Base-by-base conservation (phyloP, 2,797 vertebrate species). In the Anabas testudineus region DNA sequence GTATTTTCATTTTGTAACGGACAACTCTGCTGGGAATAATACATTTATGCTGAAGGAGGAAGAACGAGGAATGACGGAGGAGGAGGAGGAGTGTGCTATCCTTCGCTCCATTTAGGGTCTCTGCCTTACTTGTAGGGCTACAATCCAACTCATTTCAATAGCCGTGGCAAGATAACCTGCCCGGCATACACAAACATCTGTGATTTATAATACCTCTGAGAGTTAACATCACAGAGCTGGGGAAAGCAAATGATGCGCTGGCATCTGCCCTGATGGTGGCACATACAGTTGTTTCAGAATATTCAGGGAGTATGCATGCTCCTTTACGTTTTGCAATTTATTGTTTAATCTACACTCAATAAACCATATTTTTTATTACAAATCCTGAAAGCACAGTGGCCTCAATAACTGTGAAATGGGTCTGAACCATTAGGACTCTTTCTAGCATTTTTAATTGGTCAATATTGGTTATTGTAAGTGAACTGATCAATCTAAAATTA, bases 71-170 rank as follows among this genome's bases (percentile, higher is more conserved):
- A 56, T 24, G 37, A 24, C 58, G 42, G 41, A 37, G 12, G n/a
- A n/a, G 36, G 57, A 52, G n/a, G 57, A 48, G 62, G 64, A 65
- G 68, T 1, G 51, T 1, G 3, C 42, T 16, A 39, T 74, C 51
- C 59, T 67, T 68, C 46, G 13, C 82, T 87, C 89, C 91, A 87
- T 90, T 84, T 90, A 90, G 66, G 87, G 90, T 77, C 63, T 76
- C 55, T 58, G 56, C 36, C 9, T 76, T 64, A 60, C 58, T 63
- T 7, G 15, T 41, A 55, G 48, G 8, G 21, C 74, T 39, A 57
- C 76, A 69, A 56, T 78, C 63, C 54, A 84, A 67, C 45, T 66
- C 45, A 78, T 72, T 79, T 83, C 76, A 78, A 85, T 66, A 76
- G 57, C 64, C 13, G 41, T 45, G 34, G 68, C 26, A 15, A 71